Evolutionary conservation across 2,888 invertebrate species (phyloP).

Genomic region (Alviniconcha strummeri): DNA sequence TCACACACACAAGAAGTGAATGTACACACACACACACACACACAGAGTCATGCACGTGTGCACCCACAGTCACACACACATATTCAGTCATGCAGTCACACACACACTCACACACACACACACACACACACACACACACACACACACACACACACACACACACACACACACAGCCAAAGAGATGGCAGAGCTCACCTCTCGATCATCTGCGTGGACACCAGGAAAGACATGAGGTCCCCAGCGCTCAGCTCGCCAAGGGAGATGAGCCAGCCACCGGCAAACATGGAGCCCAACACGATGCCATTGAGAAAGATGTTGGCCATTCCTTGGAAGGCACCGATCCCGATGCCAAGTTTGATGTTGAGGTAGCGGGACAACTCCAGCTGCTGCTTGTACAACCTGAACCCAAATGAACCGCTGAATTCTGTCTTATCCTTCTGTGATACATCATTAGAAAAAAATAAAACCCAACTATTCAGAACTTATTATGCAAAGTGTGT

Average conservation of each 20-base stretch:
- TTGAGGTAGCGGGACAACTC: slow-evolving; percentile 83
- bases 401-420: slow-evolving; percentile 39
- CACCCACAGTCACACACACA: too few relatives aligned
- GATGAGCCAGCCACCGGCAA: slow-evolving; percentile 92
- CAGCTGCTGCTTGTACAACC: slow-evolving; percentile 81
- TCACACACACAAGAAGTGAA: too few relatives aligned
- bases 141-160: not conserved
- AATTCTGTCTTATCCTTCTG: too few relatives aligned
- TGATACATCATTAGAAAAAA: not conserved
- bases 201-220: slow-evolving; percentile 96
- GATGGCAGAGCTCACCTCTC: slow-evolving; percentile 77
- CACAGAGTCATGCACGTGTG: too few relatives aligned
- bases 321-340: slow-evolving; percentile 89
- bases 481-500: not conserved
- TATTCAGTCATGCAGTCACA: too few relatives aligned
- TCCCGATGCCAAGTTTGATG: slow-evolving; percentile 89
- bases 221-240: slow-evolving; percentile 95
- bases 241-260: slow-evolving; percentile 87
- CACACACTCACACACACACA: too few relatives aligned
- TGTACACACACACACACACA: too few relatives aligned
- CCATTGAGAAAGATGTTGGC: slow-evolving; percentile 83
- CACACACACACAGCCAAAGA: not conserved
- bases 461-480: not conserved
- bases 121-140: too few relatives aligned
- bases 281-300: slow-evolving; percentile 91